Percentiles rank a stretch among this genome's conserved stretches.
phyloP scores from a whole-genome alignment of 1,140 invertebrate species.

The Drosophila varians region DNA sequence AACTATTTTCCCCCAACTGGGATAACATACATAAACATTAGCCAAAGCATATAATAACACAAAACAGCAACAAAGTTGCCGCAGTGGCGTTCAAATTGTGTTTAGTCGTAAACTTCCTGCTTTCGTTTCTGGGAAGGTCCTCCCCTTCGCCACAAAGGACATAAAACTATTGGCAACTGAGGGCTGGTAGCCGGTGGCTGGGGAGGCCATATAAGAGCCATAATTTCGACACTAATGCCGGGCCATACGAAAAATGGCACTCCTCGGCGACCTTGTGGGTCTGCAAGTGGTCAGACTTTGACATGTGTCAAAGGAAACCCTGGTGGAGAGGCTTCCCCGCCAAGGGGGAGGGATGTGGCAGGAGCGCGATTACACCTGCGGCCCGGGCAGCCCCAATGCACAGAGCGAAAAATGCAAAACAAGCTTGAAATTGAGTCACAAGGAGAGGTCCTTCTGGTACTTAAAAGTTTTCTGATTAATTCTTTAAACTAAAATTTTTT shows the following conservation, averaged over 20 bases:
- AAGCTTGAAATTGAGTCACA: too few relatives aligned
- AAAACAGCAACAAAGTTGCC: slow-evolving; percentile 32
- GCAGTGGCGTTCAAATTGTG: slow-evolving; percentile 56
- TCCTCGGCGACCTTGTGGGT: slow-evolving; percentile 55
- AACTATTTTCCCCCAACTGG: slow-evolving; percentile 13
- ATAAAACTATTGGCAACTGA: slow-evolving; percentile 65
- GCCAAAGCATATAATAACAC: slow-evolving; percentile 43
- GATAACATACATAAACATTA: slow-evolving; percentile 51
- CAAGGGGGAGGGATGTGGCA: background rate
- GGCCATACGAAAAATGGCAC: slow-evolving; percentile 44
- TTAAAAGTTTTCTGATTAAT: too few relatives aligned
- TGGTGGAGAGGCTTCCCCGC: slow-evolving; percentile 27
- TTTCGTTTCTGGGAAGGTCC: slow-evolving; percentile 7
- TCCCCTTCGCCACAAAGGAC: background rate
- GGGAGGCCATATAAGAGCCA: slow-evolving; percentile 50
- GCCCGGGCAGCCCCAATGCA: background rate
- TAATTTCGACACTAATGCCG: slow-evolving; percentile 71
- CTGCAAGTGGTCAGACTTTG: slow-evolving; percentile 60
- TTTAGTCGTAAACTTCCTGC: slow-evolving; percentile 68
- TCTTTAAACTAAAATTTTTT: background rate
- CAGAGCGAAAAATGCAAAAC: background rate
- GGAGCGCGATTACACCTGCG: slow-evolving; percentile 38
- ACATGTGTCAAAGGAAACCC: slow-evolving; percentile 61
- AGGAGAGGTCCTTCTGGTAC: background rate
- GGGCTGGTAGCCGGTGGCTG: too few relatives aligned